Base-by-base conservation (phyloP, 2,113 vertebrate species). In the Eudyptes chrysolophus region DNA sequence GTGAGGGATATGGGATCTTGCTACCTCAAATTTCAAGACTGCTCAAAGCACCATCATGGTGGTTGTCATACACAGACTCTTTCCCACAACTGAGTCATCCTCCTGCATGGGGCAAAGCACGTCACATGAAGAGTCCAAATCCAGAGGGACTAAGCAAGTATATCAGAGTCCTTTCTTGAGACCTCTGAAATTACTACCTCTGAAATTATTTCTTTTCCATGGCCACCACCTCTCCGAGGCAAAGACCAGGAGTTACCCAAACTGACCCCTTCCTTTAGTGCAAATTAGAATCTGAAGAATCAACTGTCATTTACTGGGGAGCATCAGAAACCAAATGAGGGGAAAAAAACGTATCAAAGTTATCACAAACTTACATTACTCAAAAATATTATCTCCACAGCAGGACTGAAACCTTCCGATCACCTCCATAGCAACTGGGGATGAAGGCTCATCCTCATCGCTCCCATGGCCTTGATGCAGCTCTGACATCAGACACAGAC, bases 401-500 rank as follows among this genome's bases (percentile, higher is more conserved):
- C 17, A 34, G 19, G 34, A 38, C 42, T 20, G 66, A 34, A 48
- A 24, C 15, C 36, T 21, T 8, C 42, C 34, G 5, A 1, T 4
- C 62, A 13, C 27, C 36, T 57, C 62, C 21, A 7, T 1, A 14
- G 49, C 3, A 7, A 3, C 13, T 8, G 27, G 8, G 36, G 17
- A 57, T 8, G 20, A 40, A 64, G 61, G 55, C 20, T 54, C 16
- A 11, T 6, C 42, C 68, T 40, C 36, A 15, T 18, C 49, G 9
- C 69, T 16, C n/a, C n/a, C 40, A 6, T 0, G 3, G 44, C 32
- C 48, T 16, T 7, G 6, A 4, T 0, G 13, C 13, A 60, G 58
- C 38, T 11, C 42, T 7, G 44, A 4, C 27, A 57, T 1, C 6
- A 32, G 11, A 3, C 0, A 1, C 42, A 14, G 36, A 13, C 18